Base-by-base conservation (phyloP, 2,888 invertebrate genomes). In the Plusia festucae region DNA sequence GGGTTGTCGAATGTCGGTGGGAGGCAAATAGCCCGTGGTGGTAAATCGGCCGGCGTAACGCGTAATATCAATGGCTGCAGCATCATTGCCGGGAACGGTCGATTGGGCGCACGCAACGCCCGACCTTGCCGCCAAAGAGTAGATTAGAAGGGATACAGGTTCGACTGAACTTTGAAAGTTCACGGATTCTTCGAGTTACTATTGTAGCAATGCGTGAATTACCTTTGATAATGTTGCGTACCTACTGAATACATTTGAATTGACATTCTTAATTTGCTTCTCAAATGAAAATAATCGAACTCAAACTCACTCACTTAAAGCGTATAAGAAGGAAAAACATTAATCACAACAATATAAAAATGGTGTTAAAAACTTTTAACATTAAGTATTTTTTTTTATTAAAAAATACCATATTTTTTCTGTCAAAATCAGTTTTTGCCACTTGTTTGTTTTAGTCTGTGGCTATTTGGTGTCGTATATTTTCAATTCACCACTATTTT, bases 41-140 rank as follows among this genome's bases (percentile, higher is more conserved):
- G 88, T 92, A 93, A 94, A 94, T 94, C 90, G 94, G 89, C 92
- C 93, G 92, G 90, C 85, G 84, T 88, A 90, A 90, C 85, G 84
- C 85, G 85, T 88, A 87, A 88, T 93, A 93, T 93, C 93, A 90
- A 90, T 91, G 89, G 87, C 85, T 89, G 91, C 91, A 90, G 87
- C 86, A 85, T 90, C 90, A 90, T 91, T 93, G 86, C 81, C 68
- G 78, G 69, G 76, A 62, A 84, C 86, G 92, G 85, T 88, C 88
- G 83, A 91, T 87, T 90, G 89, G 82, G 65, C 88, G 86, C 91
- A 90, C 89, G 91, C 89, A 88, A 82, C 83, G 74, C 60, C 65
- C 73, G 79, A 79, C 82, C 79, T 82, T 83, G 82, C 73, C 57
- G 56, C 40, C 83, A 84, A 74, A 87, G 85, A 85, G 55, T 78